Percentiles rank a stretch among this genome's conserved stretches.
Evolutionary conservation across 2,797 vertebrate species (phyloP).

Genomic region (Sebastes minor): DNA sequence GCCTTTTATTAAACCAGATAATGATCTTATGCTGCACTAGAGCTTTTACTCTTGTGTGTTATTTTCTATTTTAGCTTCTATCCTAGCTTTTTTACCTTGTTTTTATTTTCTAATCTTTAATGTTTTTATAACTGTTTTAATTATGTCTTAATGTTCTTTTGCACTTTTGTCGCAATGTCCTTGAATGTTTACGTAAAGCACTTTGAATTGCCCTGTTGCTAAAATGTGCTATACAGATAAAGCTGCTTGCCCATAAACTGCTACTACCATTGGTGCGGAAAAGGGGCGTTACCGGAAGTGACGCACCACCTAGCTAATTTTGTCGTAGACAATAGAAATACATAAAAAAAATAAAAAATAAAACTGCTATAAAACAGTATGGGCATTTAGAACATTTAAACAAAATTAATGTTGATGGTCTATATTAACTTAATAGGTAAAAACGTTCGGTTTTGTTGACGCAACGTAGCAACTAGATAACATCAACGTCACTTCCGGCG

Average conservation of each 20-base stretch:
- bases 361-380: background rate
- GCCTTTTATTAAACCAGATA: no score
- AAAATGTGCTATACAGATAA: rapidly evolving
- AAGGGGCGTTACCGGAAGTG: background rate
- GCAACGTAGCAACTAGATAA: background rate
- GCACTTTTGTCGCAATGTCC: no score
- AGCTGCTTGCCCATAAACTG: no score
- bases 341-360: background rate
- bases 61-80: rapidly evolving
- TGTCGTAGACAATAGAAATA: background rate
- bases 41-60: no score
- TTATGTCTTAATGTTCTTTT: no score
- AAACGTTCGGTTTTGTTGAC: background rate
- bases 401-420: background rate
- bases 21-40: no score
- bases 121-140: no score
- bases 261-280: background rate
- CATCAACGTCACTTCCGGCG: constrained; percentile 15
- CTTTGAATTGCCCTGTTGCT: no score
- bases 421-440: background rate
- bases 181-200: no score
- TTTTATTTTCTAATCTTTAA: no score
- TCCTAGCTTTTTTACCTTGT: no score
- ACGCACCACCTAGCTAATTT: background rate
- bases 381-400: rapidly evolving